phyloP scores from a whole-genome alignment of 2,113 vertebrate species.

The Phocoena phocoena region DNA sequence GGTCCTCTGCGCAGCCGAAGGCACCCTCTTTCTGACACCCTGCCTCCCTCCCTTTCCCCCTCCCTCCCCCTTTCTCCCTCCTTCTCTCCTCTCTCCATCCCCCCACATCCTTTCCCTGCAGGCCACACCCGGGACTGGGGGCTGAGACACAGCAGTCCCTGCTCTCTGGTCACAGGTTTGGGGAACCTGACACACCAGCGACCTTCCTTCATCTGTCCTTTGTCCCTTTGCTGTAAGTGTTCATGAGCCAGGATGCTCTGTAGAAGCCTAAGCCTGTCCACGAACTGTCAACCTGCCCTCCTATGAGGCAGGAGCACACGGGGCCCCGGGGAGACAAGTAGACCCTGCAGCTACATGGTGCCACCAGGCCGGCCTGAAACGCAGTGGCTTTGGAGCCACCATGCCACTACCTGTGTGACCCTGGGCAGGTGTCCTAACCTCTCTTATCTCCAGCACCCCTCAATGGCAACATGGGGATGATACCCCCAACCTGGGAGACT shows the following conservation, averaged over 20 bases:
- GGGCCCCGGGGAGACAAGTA: accelerated
- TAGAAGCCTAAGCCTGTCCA: accelerated
- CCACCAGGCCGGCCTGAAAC: accelerated
- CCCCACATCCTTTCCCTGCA: neutral
- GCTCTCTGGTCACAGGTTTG: neutral
- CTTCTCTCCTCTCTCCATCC: accelerated
- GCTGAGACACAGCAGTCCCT: no score
- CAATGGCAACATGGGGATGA: accelerated
- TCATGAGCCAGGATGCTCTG: accelerated
- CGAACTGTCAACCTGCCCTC: accelerated
- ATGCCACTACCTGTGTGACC: accelerated
- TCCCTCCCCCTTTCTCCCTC: accelerated
- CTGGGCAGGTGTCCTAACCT: neutral
- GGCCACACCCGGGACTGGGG: accelerated
- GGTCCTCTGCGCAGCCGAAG: neutral
- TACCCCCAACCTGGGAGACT: accelerated
- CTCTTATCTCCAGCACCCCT: neutral
- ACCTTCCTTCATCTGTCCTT: accelerated
- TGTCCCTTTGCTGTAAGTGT: accelerated
- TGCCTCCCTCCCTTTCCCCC: no score
- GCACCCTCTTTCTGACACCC: neutral
- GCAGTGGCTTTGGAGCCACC: accelerated
- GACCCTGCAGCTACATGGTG: accelerated
- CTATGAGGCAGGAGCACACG: accelerated
- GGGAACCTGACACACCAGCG: accelerated